A percentile compares a stretch with the other conserved stretches of the same genome.
phyloP scores from a whole-genome alignment of 2,113 vertebrate genomes.

The Alethe diademata region DNA sequence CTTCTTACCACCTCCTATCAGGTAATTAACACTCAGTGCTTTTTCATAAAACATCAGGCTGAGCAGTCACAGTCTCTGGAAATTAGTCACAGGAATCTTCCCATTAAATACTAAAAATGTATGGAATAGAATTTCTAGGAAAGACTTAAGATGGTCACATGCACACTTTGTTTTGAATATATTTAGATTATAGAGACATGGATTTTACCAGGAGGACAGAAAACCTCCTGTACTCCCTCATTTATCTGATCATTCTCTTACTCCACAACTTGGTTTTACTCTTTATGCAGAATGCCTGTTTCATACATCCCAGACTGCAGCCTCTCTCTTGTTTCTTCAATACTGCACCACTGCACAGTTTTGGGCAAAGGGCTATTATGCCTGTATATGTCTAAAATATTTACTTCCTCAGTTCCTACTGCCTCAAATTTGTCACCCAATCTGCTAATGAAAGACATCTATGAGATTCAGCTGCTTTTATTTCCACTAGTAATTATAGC shows the following conservation, averaged over 20 bases:
- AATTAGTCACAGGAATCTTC: neutral
- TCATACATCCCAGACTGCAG: neutral
- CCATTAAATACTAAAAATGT: neutral
- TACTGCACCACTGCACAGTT: neutral
- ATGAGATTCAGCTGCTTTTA: neutral
- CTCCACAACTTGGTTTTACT: neutral
- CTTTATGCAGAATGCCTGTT: neutral
- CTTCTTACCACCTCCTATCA: neutral
- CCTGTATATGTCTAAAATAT: neutral
- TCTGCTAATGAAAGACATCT: rapidly evolving
- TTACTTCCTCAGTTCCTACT: neutral
- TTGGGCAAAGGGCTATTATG: neutral
- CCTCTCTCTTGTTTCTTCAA: neutral
- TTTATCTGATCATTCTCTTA: neutral
- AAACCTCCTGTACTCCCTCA: neutral
- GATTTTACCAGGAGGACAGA: neutral
- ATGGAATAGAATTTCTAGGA: neutral
- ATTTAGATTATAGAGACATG: neutral
- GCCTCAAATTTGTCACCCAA: neutral
- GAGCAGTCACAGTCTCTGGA: neutral
- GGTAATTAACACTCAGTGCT: neutral
- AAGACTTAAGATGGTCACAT: neutral
- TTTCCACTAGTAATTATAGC: neutral
- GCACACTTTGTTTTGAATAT: neutral
- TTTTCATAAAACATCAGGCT: neutral